These are phyloP conservation scores for Dendrolimus houi DNA, from an alignment of 2,888 invertebrate genomes.

Conservation along the genomic window DNA sequence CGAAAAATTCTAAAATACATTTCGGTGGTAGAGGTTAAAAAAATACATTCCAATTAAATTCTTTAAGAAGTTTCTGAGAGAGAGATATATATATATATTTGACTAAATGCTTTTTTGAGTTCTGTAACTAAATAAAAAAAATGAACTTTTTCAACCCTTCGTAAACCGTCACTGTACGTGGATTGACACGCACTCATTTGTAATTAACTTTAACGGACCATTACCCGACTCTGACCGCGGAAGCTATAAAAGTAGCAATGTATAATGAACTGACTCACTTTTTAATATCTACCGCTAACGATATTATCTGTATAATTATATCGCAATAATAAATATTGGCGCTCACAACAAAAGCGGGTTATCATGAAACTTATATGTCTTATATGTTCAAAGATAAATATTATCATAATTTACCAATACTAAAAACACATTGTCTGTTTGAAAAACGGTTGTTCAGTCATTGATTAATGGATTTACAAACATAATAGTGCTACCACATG, in stretches of 20 bases:
- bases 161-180: no score
- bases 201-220: no score
- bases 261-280: not conserved
- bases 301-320: not conserved
- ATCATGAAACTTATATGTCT: not conserved
- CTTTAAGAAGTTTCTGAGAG: no score
- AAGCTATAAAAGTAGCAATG: not conserved
- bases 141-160: no score
- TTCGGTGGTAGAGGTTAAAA: no score
- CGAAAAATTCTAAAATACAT: no score
- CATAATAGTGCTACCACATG: slow-evolving; percentile 1
- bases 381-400: not conserved
- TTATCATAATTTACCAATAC: not conserved
- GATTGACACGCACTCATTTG: no score
- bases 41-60: no score
- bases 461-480: slow-evolving; percentile 27
- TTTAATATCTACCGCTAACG: not conserved
- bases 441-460: slow-evolving; percentile 8
- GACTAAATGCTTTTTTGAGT: no score
- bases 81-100: no score
- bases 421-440: slow-evolving; percentile 10
- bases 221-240: no score
- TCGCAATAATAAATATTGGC: not conserved
- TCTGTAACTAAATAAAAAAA: no score
- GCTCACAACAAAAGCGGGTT: not conserved